phyloP scores from a whole-genome alignment of 2,113 vertebrate genomes.

The Gnathonemus longibarbis region DNA sequence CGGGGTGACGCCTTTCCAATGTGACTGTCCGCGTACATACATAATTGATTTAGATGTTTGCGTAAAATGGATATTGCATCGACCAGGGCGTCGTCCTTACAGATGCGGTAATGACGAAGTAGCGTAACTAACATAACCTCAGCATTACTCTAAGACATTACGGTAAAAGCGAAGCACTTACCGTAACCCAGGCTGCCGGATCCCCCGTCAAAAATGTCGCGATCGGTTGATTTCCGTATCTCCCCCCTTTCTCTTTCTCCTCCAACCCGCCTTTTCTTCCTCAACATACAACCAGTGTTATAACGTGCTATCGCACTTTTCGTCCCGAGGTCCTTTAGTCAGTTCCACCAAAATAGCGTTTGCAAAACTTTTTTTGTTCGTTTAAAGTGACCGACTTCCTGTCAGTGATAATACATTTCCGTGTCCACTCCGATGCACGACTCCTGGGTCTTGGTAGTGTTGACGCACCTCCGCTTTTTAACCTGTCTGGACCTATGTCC shows the following conservation, averaged over 20 bases:
- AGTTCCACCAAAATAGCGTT: not conserved
- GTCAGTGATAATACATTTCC: not conserved
- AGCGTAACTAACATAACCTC: not conserved
- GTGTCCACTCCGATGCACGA: not conserved
- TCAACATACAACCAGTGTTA: not conserved
- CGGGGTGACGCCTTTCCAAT: not conserved
- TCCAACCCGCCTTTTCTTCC: conserved; percentile 14
- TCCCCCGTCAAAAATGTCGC: conserved; percentile 10
- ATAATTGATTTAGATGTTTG: not conserved
- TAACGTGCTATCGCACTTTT: not conserved
- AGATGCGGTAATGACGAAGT: not conserved
- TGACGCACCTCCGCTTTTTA: not conserved
- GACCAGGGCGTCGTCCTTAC: not conserved
- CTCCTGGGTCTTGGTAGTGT: not conserved
- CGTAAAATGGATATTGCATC: not conserved
- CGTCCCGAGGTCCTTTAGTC: not conserved
- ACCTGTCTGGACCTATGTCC: not conserved
- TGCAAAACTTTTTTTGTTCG: conserved; percentile 8
- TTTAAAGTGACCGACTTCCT: conserved; percentile 17
- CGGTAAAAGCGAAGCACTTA: not conserved
- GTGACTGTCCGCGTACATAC: not conserved
- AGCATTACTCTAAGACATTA: not conserved
- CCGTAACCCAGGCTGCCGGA: not conserved
- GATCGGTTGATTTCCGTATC: not conserved
- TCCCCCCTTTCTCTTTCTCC: not conserved